These are phyloP conservation scores for Corvus cornix DNA, from an alignment of 2,113 vertebrate species.

Conservation along the genomic window DNA sequence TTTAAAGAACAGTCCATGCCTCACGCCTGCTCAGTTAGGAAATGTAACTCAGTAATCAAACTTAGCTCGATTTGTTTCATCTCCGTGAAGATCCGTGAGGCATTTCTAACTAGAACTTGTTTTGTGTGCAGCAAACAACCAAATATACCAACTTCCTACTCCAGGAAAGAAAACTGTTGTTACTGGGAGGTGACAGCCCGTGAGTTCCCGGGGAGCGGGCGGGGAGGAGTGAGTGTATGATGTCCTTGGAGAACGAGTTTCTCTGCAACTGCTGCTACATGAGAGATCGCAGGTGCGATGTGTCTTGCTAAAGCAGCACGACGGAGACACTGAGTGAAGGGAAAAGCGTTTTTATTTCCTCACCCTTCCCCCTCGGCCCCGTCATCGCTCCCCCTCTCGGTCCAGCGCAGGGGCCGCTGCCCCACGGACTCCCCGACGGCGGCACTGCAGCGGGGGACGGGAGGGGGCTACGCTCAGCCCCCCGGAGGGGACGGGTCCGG, in stretches of 20 bases:
- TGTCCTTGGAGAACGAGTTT: background rate
- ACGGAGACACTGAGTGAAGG: background rate
- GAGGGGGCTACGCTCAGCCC: background rate
- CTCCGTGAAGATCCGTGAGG: background rate
- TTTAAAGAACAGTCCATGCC: background rate
- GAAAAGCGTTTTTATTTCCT: background rate
- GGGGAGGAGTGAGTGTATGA: accelerated
- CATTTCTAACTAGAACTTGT: slow-evolving; percentile 7
- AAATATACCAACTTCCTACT: background rate
- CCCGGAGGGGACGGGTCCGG: too few species aligned
- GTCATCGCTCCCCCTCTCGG: background rate
- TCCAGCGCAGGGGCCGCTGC: background rate
- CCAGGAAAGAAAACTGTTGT: background rate
- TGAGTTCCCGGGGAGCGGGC: background rate
- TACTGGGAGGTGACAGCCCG: background rate
- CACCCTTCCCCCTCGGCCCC: accelerated
- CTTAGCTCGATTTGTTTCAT: background rate
- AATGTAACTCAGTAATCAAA: background rate
- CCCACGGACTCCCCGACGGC: background rate
- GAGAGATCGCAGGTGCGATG: background rate
- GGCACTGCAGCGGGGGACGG: background rate
- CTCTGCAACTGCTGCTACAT: background rate
- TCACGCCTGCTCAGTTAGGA: background rate
- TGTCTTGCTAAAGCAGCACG: background rate
- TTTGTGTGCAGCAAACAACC: background rate